phyloP scores from a whole-genome alignment of 2,113 vertebrate genomes.

The Hyperoodon ampullatus region DNA sequence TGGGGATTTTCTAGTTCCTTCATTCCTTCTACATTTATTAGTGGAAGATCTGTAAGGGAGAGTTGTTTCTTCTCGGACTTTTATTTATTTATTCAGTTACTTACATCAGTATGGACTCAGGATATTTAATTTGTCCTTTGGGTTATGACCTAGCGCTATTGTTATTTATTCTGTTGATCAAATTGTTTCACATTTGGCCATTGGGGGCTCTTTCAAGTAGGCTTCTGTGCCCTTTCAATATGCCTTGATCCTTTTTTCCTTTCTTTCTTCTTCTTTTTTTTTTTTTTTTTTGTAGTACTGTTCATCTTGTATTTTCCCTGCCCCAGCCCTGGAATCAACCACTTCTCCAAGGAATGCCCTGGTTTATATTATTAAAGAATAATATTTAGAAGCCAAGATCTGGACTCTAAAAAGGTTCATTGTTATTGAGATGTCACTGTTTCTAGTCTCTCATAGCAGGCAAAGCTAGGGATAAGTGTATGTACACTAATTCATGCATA shows the following conservation, averaged over 20 bases:
- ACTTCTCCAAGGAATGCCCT: background rate
- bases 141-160: background rate
- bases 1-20: background rate
- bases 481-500: background rate
- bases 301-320: background rate
- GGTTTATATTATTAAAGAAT: background rate
- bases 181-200: background rate
- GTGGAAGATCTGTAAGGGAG: background rate
- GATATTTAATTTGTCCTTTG: conserved; percentile 31
- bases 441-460: background rate
- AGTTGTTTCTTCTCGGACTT: background rate
- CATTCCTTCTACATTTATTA: background rate
- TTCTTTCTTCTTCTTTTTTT: too few relatives aligned
- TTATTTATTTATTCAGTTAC: background rate
- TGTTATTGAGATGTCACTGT: background rate
- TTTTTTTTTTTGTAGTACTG: background rate
- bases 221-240: background rate
- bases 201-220: background rate
- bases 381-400: background rate
- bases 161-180: background rate
- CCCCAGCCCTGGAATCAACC: background rate
- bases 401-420: background rate
- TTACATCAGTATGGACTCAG: background rate
- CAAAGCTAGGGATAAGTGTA: background rate
- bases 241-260: fast-evolving